phyloP scores from a whole-genome alignment of 2,113 vertebrate species.

The Puffinus mauretanicus region DNA sequence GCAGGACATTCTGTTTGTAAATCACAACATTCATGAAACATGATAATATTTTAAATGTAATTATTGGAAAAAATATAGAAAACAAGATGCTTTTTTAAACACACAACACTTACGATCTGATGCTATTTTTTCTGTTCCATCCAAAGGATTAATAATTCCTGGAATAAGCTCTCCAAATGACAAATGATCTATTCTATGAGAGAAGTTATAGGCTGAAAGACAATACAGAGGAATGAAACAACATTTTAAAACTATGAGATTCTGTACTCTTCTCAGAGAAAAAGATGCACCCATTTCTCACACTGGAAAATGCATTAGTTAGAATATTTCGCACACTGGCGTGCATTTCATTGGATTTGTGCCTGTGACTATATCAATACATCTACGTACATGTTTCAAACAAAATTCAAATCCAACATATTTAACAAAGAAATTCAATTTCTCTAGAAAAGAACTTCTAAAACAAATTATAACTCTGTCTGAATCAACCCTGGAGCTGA shows the following conservation, averaged over 20 bases:
- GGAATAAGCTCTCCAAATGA: constrained; percentile 95
- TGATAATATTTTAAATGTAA: neutral
- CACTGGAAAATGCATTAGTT: neutral
- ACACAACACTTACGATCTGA: constrained; percentile 81
- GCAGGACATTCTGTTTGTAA: neutral
- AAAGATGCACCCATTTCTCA: neutral
- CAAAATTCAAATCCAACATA: neutral
- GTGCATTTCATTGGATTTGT: neutral
- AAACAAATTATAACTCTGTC: neutral
- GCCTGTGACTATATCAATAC: neutral
- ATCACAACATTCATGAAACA: neutral
- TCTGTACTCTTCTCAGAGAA: neutral
- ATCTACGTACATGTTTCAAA: neutral
- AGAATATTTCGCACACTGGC: neutral
- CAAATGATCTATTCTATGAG: constrained; percentile 96
- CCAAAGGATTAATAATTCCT: constrained; percentile 92
- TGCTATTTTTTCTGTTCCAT: constrained; percentile 95
- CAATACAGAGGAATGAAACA: neutral
- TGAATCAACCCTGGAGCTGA: neutral
- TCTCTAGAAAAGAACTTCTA: neutral
- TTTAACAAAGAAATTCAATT: neutral
- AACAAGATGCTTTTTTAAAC: neutral
- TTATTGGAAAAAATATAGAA: neutral
- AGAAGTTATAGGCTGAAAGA: constrained; percentile 93
- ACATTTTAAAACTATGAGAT: neutral